Evolutionary conservation across 2,797 vertebrate species (phyloP).

Genomic region (Passerculus sandwichensis): DNA sequence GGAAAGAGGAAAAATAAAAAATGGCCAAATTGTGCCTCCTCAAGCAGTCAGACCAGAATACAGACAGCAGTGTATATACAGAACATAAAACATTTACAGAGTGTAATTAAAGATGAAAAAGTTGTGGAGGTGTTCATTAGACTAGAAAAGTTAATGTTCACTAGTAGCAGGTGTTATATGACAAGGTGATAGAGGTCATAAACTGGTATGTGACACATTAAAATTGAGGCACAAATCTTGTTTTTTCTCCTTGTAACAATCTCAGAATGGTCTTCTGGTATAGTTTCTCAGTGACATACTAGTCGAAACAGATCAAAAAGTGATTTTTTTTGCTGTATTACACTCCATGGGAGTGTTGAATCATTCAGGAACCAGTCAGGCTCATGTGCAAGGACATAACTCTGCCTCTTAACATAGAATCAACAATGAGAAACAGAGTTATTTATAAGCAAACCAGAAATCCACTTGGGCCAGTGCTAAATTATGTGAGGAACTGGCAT

Average conservation of each 20-base stretch:
- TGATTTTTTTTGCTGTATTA: not conserved
- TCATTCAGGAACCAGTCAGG: not conserved
- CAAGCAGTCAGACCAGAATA: not conserved
- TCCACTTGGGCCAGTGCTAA: not conserved
- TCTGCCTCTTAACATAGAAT: not conserved
- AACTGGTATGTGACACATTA: not conserved
- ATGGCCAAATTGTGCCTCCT: not conserved
- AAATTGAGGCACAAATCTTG: not conserved
- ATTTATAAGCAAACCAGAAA: not conserved
- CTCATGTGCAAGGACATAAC: not conserved
- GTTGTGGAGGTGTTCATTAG: not conserved
- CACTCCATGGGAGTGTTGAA: not conserved
- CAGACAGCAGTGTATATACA: not conserved
- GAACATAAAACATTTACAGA: not conserved
- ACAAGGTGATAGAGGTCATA: not conserved
- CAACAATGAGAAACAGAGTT: not conserved
- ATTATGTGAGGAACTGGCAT: not conserved
- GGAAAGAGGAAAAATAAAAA: not conserved
- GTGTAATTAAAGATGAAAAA: not conserved
- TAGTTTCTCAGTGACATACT: not conserved
- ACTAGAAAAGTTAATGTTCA: not conserved
- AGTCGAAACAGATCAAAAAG: not conserved
- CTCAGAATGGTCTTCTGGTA: not conserved
- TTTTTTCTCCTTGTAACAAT: not conserved
- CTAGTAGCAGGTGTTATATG: not conserved